Conservation (phyloP, 2,113 vertebrate genomes). For the Synchiropus splendidus region DNA sequence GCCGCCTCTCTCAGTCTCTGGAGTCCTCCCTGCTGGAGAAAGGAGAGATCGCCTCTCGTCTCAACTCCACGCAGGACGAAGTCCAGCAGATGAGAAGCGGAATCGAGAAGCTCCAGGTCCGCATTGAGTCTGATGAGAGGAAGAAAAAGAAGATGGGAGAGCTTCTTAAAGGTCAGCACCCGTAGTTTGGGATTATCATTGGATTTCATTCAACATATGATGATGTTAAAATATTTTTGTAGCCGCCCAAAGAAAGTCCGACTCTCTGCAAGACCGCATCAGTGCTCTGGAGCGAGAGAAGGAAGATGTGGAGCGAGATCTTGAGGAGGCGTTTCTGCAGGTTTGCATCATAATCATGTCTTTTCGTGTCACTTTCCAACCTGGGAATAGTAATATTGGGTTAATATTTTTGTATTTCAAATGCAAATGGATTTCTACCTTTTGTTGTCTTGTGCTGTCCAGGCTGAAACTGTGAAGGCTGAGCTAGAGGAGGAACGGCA, state of each 20-base stretch:
- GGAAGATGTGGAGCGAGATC: conserved; percentile 53
- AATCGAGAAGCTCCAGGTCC: conserved; percentile 82
- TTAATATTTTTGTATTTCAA: neutral
- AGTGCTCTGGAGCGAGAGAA: conserved; percentile 59
- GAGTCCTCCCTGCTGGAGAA: conserved; percentile 76
- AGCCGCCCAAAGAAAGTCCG: conserved; percentile 68
- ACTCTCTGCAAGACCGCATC: conserved; percentile 61
- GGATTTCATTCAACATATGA: too few relatives aligned
- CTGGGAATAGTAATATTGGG: too few relatives aligned
- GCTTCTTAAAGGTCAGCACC: conserved; percentile 62
- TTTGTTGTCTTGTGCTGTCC: neutral
- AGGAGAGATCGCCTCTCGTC: conserved; percentile 69
- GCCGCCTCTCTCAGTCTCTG: conserved; percentile 63
- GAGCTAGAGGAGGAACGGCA: conserved; percentile 66
- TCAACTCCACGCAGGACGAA: conserved; percentile 78
- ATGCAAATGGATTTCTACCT: neutral
- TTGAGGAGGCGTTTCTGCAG: conserved; percentile 72
- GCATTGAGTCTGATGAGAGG: conserved; percentile 82
- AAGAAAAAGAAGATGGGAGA: conserved; percentile 65
- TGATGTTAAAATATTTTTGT: neutral
- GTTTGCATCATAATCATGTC: conserved; percentile 14
- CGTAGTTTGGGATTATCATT: neutral
- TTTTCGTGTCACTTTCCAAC: too few relatives aligned
- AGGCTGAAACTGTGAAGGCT: conserved; percentile 69
- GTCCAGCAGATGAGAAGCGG: conserved; percentile 70